phyloP scores from a whole-genome alignment of 30 jellyfish, hydroid and myxozoan species.

The Cassiopea andromeda region DNA sequence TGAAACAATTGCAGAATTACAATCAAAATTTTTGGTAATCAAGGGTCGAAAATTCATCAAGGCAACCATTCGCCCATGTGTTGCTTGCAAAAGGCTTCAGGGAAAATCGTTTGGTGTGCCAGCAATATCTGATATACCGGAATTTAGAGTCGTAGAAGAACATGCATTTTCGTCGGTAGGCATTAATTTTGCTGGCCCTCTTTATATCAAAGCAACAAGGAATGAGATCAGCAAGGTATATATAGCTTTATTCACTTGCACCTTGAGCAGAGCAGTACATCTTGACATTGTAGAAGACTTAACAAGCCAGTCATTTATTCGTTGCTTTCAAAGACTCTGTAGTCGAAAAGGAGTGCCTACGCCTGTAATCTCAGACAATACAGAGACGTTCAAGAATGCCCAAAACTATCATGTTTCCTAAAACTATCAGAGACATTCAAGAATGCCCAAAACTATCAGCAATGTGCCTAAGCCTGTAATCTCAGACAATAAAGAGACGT shows the following conservation, averaged over 20 bases:
- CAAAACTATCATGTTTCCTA: not conserved
- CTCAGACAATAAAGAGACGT: not conserved
- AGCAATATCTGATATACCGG: conserved; percentile 6
- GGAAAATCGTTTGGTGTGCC: conserved; percentile 31
- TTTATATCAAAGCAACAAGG: not conserved
- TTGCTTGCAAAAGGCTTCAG: conserved; percentile 17
- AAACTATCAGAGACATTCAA: too few relatives aligned
- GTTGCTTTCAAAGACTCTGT: conserved; percentile 19
- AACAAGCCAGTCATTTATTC: conserved; percentile 14
- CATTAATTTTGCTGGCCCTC: conserved; percentile 58
- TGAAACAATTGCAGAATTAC: conserved; percentile 44
- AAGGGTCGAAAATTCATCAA: conserved; percentile 62
- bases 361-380: too few relatives aligned
- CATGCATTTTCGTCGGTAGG: conserved; percentile 27
- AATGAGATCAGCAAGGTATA: conserved; percentile 18
- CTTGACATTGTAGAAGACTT: conserved; percentile 29
- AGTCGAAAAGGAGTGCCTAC: conserved; percentile 32
- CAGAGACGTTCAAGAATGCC: conserved; percentile 15
- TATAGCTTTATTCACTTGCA: conserved; percentile 35
- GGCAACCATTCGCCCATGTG: conserved; percentile 2
- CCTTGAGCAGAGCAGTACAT: not conserved
- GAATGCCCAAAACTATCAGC: too few relatives aligned
- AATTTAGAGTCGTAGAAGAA: conserved; percentile 34
- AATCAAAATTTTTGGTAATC: conserved; percentile 56
- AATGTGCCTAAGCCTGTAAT: conserved; percentile 5